phyloP scores from a whole-genome alignment of 2,113 vertebrate genomes.

The Noturus placidus region DNA sequence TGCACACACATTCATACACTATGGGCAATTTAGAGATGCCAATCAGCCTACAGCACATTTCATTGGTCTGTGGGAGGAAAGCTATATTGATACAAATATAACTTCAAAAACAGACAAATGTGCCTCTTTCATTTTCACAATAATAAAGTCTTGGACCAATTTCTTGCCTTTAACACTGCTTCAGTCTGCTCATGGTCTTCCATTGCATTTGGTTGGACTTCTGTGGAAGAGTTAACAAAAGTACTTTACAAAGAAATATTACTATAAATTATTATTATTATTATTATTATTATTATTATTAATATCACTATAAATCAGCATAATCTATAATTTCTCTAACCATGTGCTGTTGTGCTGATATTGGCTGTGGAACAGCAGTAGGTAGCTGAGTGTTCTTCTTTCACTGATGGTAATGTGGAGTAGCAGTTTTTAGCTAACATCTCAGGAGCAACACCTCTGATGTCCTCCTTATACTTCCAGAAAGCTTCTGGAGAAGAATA shows the following conservation, averaged over 20 bases:
- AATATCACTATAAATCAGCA: background rate
- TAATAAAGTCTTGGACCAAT: background rate
- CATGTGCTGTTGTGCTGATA: conserved; percentile 23
- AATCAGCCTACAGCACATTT: too few species aligned
- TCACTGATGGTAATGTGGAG: conserved; percentile 14
- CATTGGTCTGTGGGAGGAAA: too few species aligned
- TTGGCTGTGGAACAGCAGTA: conserved; percentile 17
- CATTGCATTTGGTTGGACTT: conserved; percentile 51
- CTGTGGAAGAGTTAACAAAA: conserved; percentile 50
- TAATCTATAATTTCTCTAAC: conserved; percentile 7
- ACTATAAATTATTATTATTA: too few species aligned
- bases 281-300: too few species aligned
- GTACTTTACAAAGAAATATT: too few species aligned
- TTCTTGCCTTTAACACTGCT: conserved; percentile 63
- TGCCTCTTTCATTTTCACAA: background rate
- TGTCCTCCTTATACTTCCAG: conserved; percentile 40
- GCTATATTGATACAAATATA: background rate
- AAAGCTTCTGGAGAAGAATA: conserved; percentile 43
- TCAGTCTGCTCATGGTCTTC: conserved; percentile 69
- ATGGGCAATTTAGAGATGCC: too few species aligned
- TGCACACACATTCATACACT: too few species aligned
- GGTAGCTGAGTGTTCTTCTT: conserved; percentile 33
- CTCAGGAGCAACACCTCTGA: conserved; percentile 6
- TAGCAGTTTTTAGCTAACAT: conserved; percentile 25
- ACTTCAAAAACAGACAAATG: background rate